Evolutionary conservation across 2,797 vertebrate genomes (phyloP), one percentile per base, ranked within the genome.

Genomic region (Clarias platycephalus): DNA sequence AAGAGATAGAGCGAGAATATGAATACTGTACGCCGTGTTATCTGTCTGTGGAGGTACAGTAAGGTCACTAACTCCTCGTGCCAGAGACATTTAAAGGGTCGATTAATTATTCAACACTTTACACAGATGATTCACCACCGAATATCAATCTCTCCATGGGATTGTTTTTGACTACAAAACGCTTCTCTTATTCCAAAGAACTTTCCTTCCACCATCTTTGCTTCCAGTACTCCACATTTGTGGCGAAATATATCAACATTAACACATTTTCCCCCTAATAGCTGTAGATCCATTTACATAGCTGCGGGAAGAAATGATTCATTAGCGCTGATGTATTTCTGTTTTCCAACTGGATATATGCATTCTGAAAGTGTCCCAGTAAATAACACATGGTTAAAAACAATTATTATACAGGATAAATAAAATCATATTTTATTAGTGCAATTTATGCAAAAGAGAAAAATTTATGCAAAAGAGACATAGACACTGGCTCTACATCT

Each of bases 101-200:
- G 31, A 75, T 83, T 88, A 82, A 89, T 89, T 88, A 89, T 87
- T 89, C 64, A 89, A 34, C 83, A 89, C 72, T 26, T 63, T 31
- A 80, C 81, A 80, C 84, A 31, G 85, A 79, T 78, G 83, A 75
- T 3, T 79, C 77, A 10, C 37, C 26, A 26, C 58, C 34, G 26
- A 20, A 49, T 28, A 64, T 79, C 60, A 44, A 16, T 63, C 34
- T 62, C 22, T 78, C 8, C 3, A n/a, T 57, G 16, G 28, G 74
- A 22, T 58, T 58, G 20, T 34, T 53, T 28, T 24, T 1, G 1
- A 12, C 12, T 55, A 18, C 24, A n/a, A 72, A 26, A 64, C 13
- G 28, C 28, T 28, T 13, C 2, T 6, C 16, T 20, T 13, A n/a
- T 49, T 1, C 22, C 22, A 72, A 49, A 70, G 20, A 34, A 70